phyloP scores from a whole-genome alignment of 2,113 vertebrate species.

The Plecturocebus donacophilus region DNA sequence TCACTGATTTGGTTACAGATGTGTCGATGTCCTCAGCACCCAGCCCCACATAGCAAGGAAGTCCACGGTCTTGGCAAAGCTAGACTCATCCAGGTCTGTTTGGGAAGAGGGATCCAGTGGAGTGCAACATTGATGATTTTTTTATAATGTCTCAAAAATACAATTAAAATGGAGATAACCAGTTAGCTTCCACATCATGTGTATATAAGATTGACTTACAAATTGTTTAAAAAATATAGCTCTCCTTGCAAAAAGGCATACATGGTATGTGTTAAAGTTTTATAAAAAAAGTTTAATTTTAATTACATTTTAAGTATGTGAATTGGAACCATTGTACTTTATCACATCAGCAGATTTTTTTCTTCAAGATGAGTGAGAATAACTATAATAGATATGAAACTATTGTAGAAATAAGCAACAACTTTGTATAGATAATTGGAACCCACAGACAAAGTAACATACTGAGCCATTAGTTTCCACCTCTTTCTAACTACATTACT shows the following conservation, averaged over 20 bases:
- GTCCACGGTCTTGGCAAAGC: not conserved
- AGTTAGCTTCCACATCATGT: not conserved
- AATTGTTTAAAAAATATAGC: not conserved
- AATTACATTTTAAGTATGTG: not conserved
- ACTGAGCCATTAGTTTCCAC: not conserved
- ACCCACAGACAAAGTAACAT: not conserved
- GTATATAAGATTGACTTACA: not conserved
- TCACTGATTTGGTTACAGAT: constrained; percentile 63
- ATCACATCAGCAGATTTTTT: not conserved
- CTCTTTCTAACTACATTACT: not conserved
- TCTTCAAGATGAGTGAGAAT: not conserved
- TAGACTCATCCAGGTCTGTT: not conserved
- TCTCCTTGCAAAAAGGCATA: not conserved
- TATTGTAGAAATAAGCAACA: not conserved
- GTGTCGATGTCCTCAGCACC: not conserved
- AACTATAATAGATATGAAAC: not conserved
- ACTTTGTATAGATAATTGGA: not conserved
- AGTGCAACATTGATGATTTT: constrained; percentile 26
- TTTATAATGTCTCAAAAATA: not conserved
- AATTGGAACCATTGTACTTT: not conserved
- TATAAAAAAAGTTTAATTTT: not conserved
- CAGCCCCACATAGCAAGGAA: not conserved
- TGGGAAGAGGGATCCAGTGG: not conserved
- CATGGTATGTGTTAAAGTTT: not conserved
- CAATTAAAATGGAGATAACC: not conserved